Evolutionary conservation across 2,113 vertebrate species (phyloP).

Genomic region (Chaetodon auriga): DNA sequence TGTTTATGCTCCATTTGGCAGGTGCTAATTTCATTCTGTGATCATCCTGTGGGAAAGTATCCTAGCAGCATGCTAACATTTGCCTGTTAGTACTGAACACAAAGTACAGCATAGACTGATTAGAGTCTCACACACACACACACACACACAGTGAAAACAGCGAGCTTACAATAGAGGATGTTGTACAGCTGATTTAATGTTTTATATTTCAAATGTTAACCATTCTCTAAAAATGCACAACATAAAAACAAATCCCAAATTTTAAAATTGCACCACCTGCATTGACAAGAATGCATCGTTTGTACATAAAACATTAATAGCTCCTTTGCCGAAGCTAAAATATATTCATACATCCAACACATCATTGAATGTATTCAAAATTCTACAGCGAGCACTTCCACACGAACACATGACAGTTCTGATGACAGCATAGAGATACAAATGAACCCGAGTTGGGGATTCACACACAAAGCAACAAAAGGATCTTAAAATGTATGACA

Average conservation of each 20-base stretch:
- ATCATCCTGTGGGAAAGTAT: neutral
- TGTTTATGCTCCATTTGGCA: too few relatives aligned
- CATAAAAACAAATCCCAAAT: conserved; percentile 53
- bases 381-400: conserved; percentile 19
- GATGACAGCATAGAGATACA: neutral
- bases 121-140: neutral
- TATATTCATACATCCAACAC: conserved; percentile 64
- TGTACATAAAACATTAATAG: conserved; percentile 48
- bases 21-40: neutral
- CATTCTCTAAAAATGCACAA: conserved; percentile 30
- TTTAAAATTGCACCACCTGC: conserved; percentile 24
- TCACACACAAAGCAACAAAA: neutral
- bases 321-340: conserved; percentile 77
- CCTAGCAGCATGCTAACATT: neutral
- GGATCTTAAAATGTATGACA: neutral
- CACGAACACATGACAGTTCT: conserved; percentile 19
- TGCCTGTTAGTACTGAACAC: neutral
- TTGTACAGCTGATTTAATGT: conserved; percentile 38
- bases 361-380: conserved; percentile 51
- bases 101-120: neutral
- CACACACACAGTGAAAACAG: conserved; percentile 1
- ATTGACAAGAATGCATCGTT: conserved; percentile 68
- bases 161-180: neutral
- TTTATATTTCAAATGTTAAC: conserved; percentile 58
- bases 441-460: neutral